phyloP scores from a whole-genome alignment of 2,888 invertebrate species.

The Epirrhoe tristata region DNA sequence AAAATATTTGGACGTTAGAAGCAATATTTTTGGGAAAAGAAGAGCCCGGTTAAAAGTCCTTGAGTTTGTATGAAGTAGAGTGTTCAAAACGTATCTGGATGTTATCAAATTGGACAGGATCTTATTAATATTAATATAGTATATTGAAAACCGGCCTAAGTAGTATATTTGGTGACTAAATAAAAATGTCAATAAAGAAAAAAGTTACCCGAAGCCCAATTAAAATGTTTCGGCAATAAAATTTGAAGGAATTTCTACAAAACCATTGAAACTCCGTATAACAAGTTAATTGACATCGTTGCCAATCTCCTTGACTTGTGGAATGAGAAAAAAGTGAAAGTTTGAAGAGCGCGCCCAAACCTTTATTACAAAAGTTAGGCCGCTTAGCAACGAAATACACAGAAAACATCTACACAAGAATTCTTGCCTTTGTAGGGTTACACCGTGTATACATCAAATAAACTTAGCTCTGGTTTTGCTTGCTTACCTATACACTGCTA shows the following conservation, averaged over 20 bases:
- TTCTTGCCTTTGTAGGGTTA: background rate
- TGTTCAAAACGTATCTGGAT: too few species aligned
- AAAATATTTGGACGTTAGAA: background rate
- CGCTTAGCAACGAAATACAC: conserved; percentile 9
- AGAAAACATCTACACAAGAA: conserved; percentile 6
- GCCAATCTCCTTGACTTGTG: conserved; percentile 21
- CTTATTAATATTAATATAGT: too few species aligned
- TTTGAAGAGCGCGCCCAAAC: conserved; percentile 20
- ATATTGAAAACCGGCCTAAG: background rate
- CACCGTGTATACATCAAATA: background rate
- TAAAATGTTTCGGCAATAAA: conserved; percentile 12
- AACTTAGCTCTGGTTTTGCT: too few species aligned
- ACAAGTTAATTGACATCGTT: conserved; percentile 33
- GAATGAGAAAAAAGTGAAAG: conserved; percentile 22
- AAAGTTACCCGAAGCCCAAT: background rate
- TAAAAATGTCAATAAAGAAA: too few species aligned
- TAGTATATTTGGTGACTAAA: too few species aligned
- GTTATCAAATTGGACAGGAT: too few species aligned
- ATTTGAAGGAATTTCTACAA: conserved; percentile 19
- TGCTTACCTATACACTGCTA: too few species aligned
- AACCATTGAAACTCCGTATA: conserved; percentile 13
- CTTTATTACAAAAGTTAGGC: conserved; percentile 27
- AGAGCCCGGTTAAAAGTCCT: too few species aligned
- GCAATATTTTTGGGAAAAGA: too few species aligned
- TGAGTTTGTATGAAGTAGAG: too few species aligned